Conservation (phyloP, 30 jellyfish, hydroid and myxozoan species). For the Phacellophora camtschatica region DNA sequence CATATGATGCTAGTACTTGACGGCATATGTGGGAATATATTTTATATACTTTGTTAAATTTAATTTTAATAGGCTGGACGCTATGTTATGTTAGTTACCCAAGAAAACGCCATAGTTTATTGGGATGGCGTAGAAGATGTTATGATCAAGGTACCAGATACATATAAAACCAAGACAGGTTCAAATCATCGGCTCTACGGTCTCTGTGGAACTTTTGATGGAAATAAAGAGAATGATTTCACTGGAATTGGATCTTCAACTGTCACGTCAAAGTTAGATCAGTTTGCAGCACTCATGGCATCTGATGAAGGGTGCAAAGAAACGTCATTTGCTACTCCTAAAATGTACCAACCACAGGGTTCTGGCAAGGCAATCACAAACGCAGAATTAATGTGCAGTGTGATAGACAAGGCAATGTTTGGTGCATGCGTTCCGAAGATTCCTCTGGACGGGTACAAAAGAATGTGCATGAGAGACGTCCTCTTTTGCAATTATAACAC, state of each 20-base stretch:
- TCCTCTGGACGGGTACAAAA: constrained; percentile 53
- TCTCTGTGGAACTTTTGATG: constrained; percentile 97
- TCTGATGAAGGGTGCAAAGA: constrained; percentile 65
- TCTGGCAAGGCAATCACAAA: constrained; percentile 10
- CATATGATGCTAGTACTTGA: no score
- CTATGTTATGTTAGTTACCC: constrained; percentile 82
- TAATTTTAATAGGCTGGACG: constrained; percentile 90
- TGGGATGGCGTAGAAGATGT: constrained; percentile 98
- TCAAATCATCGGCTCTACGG: constrained; percentile 79
- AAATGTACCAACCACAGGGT: constrained; percentile 58
- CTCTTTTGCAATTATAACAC: constrained; percentile 66
- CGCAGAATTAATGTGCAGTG: constrained; percentile 84
- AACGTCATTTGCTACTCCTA: constrained; percentile 15
- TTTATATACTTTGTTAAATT: no score
- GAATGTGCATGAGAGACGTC: constrained; percentile 91
- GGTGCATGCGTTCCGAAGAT: constrained; percentile 76
- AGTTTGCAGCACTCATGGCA: constrained; percentile 55
- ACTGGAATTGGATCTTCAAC: constrained; percentile 33
- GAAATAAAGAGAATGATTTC: constrained; percentile 77
- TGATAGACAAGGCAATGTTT: constrained; percentile 64
- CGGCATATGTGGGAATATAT: no score
- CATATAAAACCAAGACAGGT: constrained; percentile 54
- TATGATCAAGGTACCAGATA: constrained; percentile 83
- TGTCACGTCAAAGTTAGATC: not conserved
- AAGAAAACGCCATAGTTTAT: constrained; percentile 72